These are phyloP conservation scores for Enchytraeus crypticus DNA, from an alignment of 2,888 invertebrate species.

Conservation along the genomic window DNA sequence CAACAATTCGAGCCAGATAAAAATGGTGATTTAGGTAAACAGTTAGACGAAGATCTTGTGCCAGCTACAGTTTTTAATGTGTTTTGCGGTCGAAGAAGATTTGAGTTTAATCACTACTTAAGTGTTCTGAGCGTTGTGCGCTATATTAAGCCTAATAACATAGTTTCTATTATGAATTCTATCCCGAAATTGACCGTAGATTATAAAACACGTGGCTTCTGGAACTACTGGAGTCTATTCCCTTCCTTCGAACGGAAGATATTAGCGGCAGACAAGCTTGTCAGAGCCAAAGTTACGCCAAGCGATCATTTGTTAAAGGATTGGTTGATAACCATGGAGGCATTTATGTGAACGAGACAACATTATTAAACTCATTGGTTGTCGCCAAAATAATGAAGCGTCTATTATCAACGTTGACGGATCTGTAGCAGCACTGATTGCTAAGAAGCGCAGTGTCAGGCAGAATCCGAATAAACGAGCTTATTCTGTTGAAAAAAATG, in stretches of 20 bases:
- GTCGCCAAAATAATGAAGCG: conserved; percentile 11
- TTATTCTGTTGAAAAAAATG: too few species aligned
- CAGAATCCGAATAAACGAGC: too few species aligned
- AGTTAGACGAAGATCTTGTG: too few species aligned
- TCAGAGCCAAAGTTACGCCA: neutral
- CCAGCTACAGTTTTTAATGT: conserved; percentile 36
- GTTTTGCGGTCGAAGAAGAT: conserved; percentile 34
- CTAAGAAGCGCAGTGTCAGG: neutral
- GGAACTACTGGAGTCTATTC: conserved; percentile 29
- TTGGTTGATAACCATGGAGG: conserved; percentile 34
- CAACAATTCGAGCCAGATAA: too few species aligned
- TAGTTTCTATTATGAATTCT: conserved; percentile 31
- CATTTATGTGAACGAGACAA: conserved; percentile 32
- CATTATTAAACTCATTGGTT: conserved; percentile 18
- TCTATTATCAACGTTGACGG: conserved; percentile 12
- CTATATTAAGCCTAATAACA: conserved; percentile 31
- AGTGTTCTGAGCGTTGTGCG: conserved; percentile 29
- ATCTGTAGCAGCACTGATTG: neutral
- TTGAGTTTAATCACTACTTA: conserved; percentile 36
- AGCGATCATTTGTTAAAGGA: conserved; percentile 1
- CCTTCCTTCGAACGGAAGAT: conserved; percentile 24
- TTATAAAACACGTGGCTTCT: conserved; percentile 33
- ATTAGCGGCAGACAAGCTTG: conserved; percentile 13
- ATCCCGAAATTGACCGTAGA: conserved; percentile 28
- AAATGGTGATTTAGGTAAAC: too few species aligned